phyloP scores from a whole-genome alignment of 2,113 vertebrate genomes.

The Coracopsis vasa region DNA sequence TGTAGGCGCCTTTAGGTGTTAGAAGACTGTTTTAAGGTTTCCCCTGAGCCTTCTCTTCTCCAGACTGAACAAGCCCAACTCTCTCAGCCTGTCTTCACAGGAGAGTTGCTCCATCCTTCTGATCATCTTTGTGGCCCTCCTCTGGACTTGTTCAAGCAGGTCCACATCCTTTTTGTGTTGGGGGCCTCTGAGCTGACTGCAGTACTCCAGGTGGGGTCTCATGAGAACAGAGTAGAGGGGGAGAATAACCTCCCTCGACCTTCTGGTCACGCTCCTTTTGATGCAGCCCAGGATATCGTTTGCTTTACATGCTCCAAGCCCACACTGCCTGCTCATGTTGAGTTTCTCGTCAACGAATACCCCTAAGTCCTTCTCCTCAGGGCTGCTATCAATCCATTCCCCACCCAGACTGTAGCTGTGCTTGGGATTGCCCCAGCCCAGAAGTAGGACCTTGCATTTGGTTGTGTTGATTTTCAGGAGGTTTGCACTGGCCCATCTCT shows the following conservation, averaged over 20 bases:
- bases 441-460: not conserved
- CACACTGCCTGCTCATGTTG: not conserved
- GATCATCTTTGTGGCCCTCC: not conserved
- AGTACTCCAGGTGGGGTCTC: not conserved
- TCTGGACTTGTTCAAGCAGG: not conserved
- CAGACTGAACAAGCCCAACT: not conserved
- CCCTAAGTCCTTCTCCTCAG: not conserved
- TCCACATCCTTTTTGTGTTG: not conserved
- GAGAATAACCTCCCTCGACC: not conserved
- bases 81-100: not conserved
- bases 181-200: not conserved
- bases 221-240: not conserved
- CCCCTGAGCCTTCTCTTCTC: not conserved
- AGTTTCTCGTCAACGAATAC: not conserved
- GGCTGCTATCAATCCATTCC: not conserved
- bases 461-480: not conserved
- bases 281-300: not conserved
- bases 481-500: not conserved
- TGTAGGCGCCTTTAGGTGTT: not conserved
- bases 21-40: not conserved
- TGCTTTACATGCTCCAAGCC: not conserved
- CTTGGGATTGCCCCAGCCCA: not conserved
- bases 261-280: not conserved
- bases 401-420: not conserved
- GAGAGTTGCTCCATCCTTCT: not conserved